Conservation (phyloP, 2,888 invertebrate genomes). For the Rugalucina vietnamica region DNA sequence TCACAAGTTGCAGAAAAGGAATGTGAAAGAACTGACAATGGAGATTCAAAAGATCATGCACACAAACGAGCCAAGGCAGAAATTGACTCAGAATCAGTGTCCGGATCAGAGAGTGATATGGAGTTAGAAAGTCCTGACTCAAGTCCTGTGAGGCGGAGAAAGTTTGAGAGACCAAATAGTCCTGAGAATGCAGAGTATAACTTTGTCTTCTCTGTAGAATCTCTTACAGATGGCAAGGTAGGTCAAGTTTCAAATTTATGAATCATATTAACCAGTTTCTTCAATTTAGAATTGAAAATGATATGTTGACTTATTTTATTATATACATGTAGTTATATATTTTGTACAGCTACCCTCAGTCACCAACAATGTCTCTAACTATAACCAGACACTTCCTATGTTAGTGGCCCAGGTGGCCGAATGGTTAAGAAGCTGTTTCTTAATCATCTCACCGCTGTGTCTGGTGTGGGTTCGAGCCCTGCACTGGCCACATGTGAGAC, state of each 20-base stretch:
- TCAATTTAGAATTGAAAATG: no score
- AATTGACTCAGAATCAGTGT: neutral
- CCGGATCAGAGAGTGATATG: constrained; percentile 21
- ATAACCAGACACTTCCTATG: no score
- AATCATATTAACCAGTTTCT: no score
- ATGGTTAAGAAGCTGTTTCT: no score
- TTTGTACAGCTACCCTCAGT: no score
- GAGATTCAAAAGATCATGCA: neutral
- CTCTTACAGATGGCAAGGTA: constrained; percentile 79
- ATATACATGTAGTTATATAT: no score
- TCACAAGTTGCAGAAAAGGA: neutral
- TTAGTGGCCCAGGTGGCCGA: no score
- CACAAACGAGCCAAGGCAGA: neutral
- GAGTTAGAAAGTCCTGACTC: constrained; percentile 36
- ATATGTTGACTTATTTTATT: no score
- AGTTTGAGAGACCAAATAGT: neutral
- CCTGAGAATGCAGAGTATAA: constrained; percentile 54
- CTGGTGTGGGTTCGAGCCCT: no score
- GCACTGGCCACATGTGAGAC: no score
- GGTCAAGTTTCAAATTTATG: neutral
- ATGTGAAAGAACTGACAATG: neutral
- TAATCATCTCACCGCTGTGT: no score
- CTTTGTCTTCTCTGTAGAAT: constrained; percentile 76
- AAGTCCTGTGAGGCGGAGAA: constrained; percentile 30
- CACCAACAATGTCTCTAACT: no score